These are phyloP conservation scores for Sminthurides bifidus DNA, from an alignment of 1,140 invertebrate species.

Conservation along the genomic window DNA sequence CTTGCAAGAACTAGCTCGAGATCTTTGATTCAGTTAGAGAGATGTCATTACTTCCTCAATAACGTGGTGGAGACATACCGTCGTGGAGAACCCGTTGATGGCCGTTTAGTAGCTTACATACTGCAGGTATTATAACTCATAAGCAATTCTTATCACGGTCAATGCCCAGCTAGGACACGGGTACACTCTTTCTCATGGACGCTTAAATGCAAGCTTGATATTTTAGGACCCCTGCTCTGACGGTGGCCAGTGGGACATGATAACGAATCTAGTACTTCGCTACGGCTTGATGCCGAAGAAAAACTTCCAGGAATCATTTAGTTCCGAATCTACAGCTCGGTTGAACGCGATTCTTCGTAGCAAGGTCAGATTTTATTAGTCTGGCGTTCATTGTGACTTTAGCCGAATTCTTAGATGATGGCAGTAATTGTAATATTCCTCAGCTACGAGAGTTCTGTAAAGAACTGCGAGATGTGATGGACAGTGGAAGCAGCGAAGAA, in stretches of 20 bases:
- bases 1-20: constrained; percentile 5
- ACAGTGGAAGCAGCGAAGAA: background rate
- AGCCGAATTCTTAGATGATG: too few species aligned
- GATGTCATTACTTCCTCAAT: constrained; percentile 72
- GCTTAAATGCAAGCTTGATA: too few species aligned
- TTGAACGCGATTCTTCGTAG: constrained; percentile 67
- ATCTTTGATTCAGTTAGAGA: constrained; percentile 50
- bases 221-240: constrained; percentile 61
- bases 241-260: constrained; percentile 87
- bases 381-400: too few species aligned
- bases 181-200: too few species aligned
- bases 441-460: constrained; percentile 70
- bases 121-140: constrained; percentile 47
- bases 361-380: constrained; percentile 61
- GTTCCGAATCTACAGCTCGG: constrained; percentile 54
- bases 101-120: constrained; percentile 63
- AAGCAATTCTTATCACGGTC: background rate
- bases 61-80: constrained; percentile 63
- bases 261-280: constrained; percentile 71
- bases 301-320: constrained; percentile 70
- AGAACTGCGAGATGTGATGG: constrained; percentile 51
- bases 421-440: constrained; percentile 32
- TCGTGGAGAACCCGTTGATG: constrained; percentile 60
- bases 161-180: too few species aligned
- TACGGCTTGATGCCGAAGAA: constrained; percentile 79